Evolutionary conservation across 2,888 invertebrate species (phyloP).

Genomic region (Metallyticus violacea): DNA sequence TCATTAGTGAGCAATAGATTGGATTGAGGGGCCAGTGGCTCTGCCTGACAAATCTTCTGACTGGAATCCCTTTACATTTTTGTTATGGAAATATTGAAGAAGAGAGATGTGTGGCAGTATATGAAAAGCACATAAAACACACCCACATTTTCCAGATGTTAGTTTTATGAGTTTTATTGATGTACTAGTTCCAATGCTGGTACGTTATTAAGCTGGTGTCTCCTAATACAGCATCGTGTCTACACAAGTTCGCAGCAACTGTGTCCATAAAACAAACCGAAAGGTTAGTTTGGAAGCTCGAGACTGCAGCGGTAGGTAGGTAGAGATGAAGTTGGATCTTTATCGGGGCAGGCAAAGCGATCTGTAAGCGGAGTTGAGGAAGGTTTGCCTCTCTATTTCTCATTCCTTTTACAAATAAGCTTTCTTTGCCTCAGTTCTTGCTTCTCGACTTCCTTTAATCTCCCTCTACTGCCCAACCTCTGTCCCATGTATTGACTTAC

Average conservation of each 20-base stretch:
- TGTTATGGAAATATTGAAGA: too few species aligned
- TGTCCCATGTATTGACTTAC: background rate
- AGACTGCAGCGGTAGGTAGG: background rate
- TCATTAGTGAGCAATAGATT: too few species aligned
- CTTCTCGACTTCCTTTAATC: background rate
- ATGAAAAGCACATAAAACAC: too few species aligned
- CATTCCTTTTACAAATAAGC: background rate
- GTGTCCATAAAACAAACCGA: background rate
- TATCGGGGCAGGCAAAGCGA: background rate
- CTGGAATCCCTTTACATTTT: too few species aligned
- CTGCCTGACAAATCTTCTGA: too few species aligned
- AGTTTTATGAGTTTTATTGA: too few species aligned
- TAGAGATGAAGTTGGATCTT: background rate
- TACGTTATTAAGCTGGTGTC: background rate
- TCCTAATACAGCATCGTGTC: background rate
- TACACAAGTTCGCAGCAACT: background rate
- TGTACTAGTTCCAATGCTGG: too few species aligned
- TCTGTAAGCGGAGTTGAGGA: background rate
- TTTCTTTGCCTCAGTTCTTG: background rate
- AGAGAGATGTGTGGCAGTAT: too few species aligned
- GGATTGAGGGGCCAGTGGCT: too few species aligned
- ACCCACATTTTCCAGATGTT: too few species aligned
- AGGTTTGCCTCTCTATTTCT: background rate
- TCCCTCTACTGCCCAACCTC: background rate
- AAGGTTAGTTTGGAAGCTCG: background rate